A percentile compares a stretch with the other conserved stretches of the same genome.
These are phyloP conservation scores for Hycleus cichorii DNA, from an alignment of 1,140 invertebrate species.

Conservation along the genomic window DNA sequence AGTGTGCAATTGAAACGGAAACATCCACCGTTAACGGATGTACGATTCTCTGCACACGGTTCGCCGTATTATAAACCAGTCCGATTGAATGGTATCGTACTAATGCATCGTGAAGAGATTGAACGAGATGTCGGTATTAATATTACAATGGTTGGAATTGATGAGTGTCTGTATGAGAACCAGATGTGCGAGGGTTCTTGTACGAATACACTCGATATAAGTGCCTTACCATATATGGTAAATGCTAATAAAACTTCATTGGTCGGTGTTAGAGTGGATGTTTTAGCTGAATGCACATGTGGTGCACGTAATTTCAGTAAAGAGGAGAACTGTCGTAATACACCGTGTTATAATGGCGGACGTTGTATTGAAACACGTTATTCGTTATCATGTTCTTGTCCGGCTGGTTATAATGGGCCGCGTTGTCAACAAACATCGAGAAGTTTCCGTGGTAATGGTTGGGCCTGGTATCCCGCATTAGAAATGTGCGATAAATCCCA, in stretches of 20 bases:
- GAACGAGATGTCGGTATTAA: slow-evolving; percentile 89
- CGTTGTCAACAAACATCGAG: slow-evolving; percentile 92
- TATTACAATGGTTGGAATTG: slow-evolving; percentile 96
- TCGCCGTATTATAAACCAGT: slow-evolving; percentile 94
- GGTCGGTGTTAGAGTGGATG: slow-evolving; percentile 84
- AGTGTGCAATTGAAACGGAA: slow-evolving; percentile 82
- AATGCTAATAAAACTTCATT: slow-evolving; percentile 94
- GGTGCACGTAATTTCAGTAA: slow-evolving; percentile 85
- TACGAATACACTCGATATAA: slow-evolving; percentile 85
- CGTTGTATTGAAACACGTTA: slow-evolving; percentile 83
- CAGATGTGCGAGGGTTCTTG: slow-evolving; percentile 94
- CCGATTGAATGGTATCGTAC: slow-evolving; percentile 84
- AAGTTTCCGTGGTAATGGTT: slow-evolving; percentile 86
- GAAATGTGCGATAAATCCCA: slow-evolving; percentile 95
- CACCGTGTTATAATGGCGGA: slow-evolving; percentile 91
- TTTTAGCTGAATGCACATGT: slow-evolving; percentile 85
- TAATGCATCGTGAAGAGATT: slow-evolving; percentile 92
- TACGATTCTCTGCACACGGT: slow-evolving; percentile 90
- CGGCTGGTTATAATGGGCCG: slow-evolving; percentile 84
- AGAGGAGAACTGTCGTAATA: slow-evolving; percentile 79
- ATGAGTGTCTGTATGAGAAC: slow-evolving; percentile 93
- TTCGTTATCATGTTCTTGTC: slow-evolving; percentile 83
- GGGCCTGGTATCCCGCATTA: slow-evolving; percentile 92
- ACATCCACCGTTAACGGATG: slow-evolving; percentile 83
- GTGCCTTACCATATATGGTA: slow-evolving; percentile 84